Percentiles rank a stretch among this genome's conserved stretches.
Conservation (phyloP, 2,113 vertebrate species). For the Australoheros scitulus region DNA sequence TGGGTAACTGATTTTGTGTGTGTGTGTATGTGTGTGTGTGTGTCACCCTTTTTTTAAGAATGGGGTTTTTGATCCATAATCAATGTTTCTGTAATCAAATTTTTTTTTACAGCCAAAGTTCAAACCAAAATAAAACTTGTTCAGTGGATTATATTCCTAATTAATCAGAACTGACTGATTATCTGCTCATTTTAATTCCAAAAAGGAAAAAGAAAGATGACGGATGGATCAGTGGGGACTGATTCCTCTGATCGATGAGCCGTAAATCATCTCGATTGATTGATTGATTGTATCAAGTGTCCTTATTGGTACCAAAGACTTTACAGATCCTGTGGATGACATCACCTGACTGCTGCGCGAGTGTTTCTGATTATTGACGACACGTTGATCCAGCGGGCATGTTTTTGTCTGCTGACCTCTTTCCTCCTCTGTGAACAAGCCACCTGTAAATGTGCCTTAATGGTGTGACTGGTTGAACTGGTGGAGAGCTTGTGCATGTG, state of each 20-base stretch:
- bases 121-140: neutral
- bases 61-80: neutral
- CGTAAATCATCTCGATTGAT: neutral
- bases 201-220: neutral
- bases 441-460: slow-evolving; percentile 51
- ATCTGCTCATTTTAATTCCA: neutral
- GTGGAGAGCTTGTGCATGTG: neutral
- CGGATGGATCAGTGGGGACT: neutral
- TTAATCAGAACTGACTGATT: neutral
- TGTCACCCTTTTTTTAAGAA: neutral
- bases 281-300: slow-evolving; percentile 26
- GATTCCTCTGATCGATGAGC: neutral
- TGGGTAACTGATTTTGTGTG: slow-evolving; percentile 22
- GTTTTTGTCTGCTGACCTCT: slow-evolving; percentile 34
- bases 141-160: neutral
- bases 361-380: neutral
- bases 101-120: neutral
- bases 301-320: slow-evolving; percentile 51
- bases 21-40: neutral
- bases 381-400: slow-evolving; percentile 4
- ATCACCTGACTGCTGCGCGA: slow-evolving; percentile 23
- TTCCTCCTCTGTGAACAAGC: slow-evolving; percentile 16
- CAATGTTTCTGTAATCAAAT: neutral
- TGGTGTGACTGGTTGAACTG: neutral
- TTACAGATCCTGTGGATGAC: slow-evolving; percentile 26